Conservation (phyloP, 1,140 invertebrate genomes). For the Bombus fervidus region DNA sequence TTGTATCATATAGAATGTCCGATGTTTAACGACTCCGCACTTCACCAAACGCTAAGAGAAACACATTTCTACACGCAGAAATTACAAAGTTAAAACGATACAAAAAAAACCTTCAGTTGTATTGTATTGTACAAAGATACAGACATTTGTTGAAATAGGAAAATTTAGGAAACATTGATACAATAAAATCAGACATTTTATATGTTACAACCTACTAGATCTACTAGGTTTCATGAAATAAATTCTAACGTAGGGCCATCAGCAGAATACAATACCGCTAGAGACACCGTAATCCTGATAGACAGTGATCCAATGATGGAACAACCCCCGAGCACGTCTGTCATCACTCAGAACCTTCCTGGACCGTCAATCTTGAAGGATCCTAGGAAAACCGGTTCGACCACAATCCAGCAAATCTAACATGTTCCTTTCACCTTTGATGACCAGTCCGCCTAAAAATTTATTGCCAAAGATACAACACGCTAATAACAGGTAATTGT, state of each 20-base stretch:
- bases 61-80: not conserved
- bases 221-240: not conserved
- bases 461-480: conserved; percentile 4
- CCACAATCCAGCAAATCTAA: conserved; percentile 81
- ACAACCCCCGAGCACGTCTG: conserved; percentile 63
- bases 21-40: not conserved
- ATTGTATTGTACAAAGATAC: no score
- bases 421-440: conserved; percentile 55
- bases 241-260: conserved; percentile 36
- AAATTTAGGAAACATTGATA: no score
- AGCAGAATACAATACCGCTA: conserved; percentile 81
- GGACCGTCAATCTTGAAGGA: conserved; percentile 83
- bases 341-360: conserved; percentile 77
- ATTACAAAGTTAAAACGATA: not conserved
- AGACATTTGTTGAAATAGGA: not conserved
- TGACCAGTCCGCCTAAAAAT: conserved; percentile 32
- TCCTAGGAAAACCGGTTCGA: conserved; percentile 80
- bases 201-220: not conserved
- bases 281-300: conserved; percentile 84
- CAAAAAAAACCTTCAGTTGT: not conserved
- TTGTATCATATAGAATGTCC: not conserved
- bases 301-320: conserved; percentile 84
- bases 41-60: not conserved
- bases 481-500: conserved; percentile 30
- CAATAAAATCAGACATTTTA: not conserved